phyloP scores from a whole-genome alignment of 1,140 invertebrate species.

The Antheraea pernyi region DNA sequence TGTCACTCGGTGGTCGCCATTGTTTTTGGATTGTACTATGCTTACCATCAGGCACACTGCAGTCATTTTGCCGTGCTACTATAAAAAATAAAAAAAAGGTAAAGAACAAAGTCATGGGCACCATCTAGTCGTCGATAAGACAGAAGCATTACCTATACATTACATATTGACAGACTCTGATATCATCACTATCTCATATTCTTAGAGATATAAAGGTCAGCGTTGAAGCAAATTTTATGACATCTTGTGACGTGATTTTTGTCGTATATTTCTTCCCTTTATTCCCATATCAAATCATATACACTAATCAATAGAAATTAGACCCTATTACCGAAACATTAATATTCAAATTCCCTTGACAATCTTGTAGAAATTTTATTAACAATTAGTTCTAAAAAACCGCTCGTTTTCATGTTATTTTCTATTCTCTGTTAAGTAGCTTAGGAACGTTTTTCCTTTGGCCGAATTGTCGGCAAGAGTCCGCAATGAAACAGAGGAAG shows the following conservation, averaged over 20 bases:
- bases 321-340: constrained; percentile 14
- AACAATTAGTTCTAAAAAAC: not conserved
- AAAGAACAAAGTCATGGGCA: too few relatives aligned
- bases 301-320: constrained; percentile 26
- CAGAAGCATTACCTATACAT: too few relatives aligned
- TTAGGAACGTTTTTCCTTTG: not conserved
- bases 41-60: too few relatives aligned
- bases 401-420: not conserved
- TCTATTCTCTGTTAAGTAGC: not conserved
- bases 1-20: too few relatives aligned
- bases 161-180: too few relatives aligned
- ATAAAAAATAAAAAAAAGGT: too few relatives aligned
- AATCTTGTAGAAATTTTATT: not conserved
- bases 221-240: not conserved
- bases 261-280: constrained; percentile 38
- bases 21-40: too few relatives aligned
- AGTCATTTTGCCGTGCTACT: too few relatives aligned
- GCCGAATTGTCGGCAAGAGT: not conserved
- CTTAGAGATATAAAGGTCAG: not conserved
- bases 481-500: constrained; percentile 37
- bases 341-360: constrained; percentile 28
- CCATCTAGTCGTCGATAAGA: too few relatives aligned
- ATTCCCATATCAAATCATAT: constrained; percentile 52
- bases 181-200: too few relatives aligned
- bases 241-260: constrained; percentile 5